Base-by-base conservation (phyloP, 2,888 invertebrate species). In the Cloeon dipterum region DNA sequence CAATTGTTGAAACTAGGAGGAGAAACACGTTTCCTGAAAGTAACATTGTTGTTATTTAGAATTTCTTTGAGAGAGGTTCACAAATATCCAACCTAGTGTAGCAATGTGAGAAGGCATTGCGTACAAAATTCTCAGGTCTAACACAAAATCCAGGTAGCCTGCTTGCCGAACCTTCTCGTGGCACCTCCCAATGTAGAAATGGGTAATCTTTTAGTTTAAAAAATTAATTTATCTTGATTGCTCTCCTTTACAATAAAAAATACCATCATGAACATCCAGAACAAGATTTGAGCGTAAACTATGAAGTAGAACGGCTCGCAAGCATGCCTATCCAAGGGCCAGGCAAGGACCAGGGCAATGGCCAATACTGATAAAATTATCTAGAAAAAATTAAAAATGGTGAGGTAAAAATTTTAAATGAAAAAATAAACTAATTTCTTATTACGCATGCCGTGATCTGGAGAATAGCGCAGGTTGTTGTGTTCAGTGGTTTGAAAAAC, bases 101-200 rank as follows among this genome's bases (percentile, higher is more conserved):
- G 68, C 65, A 16, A 73, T 53, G 45, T 68, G 66, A 29, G 73
- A 52, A 1, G 74, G 72, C 13, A 70, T 53, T 38, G 66, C 61
- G 45, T 68, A 65, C 37, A 67, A 66, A 39, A 60, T 57, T 44
- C 63, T 61, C 1, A 66, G 70, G 7, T 65, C 61, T 40, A 70
- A 66, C 50, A 73, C 68, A 49, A 74, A 74, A 36, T 74, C 72
- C 40, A 74, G 59, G 47, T 74, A 74, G 3, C 75, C 74, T 47
- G 65, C 64, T 42, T 73, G 56, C 39, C 72, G 59, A 26, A 73
- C 50, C 42, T 60, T 56, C 41, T 70, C 65, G 47, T 75, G 75
- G 46, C 60, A 63, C 21, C 53, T 53, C 49, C 67, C 67, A 1
- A 67, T 55, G 35, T 67, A 50, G 47, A 67, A 64, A 53, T 74